Evolutionary conservation across 2,113 vertebrate genomes (phyloP), one percentile per base, ranked within the genome.

Genomic region (Spea bombifrons): DNA sequence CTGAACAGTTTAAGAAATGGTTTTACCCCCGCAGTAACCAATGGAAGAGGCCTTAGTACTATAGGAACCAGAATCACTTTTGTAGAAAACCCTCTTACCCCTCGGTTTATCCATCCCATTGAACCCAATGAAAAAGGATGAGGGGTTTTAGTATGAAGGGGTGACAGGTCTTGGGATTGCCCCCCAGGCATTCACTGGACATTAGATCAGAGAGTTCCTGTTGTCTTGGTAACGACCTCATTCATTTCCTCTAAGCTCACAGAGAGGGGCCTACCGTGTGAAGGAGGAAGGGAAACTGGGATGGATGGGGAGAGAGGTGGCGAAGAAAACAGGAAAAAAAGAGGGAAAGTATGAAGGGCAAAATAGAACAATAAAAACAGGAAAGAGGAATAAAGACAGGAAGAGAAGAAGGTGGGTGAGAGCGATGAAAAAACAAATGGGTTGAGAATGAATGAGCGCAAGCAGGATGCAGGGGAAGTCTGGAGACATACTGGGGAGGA

Each of bases 211-310:
- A 73, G 44, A 46, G 61, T 17, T 72, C 30, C 77, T 15, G 77
- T 79, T 79, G 71, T 55, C 70, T 45, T 73, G 70, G 77, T 79
- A 79, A 79, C 16, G 63, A 57, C 70, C 77, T 73, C 77, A 73
- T 79, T 79, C 50, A 79, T 65, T 67, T 73, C 70, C 48, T 55
- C 63, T 15, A 44, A 63, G 45, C 50, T 73, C 10, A 50, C 67
- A 61, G 68, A 55, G 30, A 15, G 59, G 16, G 8, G 46, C 6
- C 47, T 15, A 59, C 4, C 8, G 15, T 53, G 55, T 49, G 69
- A 5, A 7, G 15, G 47, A 43, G 59, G 50, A 46, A 61, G 46
- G 8, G 12, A 44, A 66, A 15, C 43, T 0, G 30, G 44, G 69
- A 52, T 6, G 12, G 15, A 48, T 16, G 8, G 61, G 46, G 53